A percentile compares a stretch with the other conserved stretches of the same genome.
These are phyloP conservation scores for Percopsis transmontana DNA, from an alignment of 2,113 vertebrate genomes.

Conservation along the genomic window DNA sequence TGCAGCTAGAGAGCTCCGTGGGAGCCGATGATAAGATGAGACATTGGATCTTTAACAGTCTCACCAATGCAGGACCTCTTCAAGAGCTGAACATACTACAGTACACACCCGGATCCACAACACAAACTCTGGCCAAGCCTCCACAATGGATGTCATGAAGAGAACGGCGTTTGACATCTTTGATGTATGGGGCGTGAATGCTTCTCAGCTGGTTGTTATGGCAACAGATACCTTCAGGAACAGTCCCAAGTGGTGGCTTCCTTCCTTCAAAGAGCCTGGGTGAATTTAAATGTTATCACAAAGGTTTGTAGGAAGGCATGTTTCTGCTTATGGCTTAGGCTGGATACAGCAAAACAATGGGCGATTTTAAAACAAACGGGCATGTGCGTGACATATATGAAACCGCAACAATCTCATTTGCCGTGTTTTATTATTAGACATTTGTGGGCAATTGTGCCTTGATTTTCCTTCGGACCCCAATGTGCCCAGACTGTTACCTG, in stretches of 20 bases:
- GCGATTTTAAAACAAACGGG: background rate
- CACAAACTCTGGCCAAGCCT: background rate
- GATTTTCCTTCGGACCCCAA: background rate
- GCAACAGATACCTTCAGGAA: background rate
- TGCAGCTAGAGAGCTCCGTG: background rate
- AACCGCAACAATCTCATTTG: background rate
- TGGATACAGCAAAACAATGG: conserved; percentile 3
- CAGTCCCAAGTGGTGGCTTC: background rate
- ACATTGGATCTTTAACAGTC: background rate
- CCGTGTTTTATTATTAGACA: background rate
- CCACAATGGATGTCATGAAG: background rate
- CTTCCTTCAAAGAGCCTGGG: background rate
- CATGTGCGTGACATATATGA: background rate
- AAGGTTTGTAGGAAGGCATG: background rate
- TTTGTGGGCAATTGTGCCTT: background rate
- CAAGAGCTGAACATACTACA: background rate
- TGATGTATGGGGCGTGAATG: background rate
- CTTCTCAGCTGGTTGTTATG: background rate
- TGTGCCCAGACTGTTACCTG: background rate
- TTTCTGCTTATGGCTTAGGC: background rate
- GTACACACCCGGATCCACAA: background rate
- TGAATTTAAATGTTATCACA: conserved; percentile 6
- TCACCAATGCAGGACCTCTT: background rate
- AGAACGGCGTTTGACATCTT: background rate
- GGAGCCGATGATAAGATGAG: too few relatives aligned